Evolutionary conservation across 1,140 invertebrate genomes (phyloP), one percentile per base, ranked within the genome.

Genomic region (Papilio machaon): DNA sequence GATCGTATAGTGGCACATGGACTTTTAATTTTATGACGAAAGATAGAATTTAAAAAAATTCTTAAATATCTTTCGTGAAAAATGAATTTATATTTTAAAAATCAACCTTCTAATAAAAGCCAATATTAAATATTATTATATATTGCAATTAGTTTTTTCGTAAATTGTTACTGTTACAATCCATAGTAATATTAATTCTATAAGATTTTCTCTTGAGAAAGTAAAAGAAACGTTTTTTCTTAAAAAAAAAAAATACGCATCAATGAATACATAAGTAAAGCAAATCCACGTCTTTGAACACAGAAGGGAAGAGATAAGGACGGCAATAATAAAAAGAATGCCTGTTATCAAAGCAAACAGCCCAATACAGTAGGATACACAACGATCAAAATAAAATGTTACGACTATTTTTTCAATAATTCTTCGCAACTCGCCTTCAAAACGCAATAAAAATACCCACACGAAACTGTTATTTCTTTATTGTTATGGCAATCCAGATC

Each of bases 391-490:
- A 79, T 79, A 79, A 79, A 79, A 79, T 23, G 77, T 23, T 64
- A 79, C 77, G 77, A 79, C 58, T 79, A 47, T 79, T 79, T 79
- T 79, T 79, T 79, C 77, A 79, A 79, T 79, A 79, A 79, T 79
- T 64, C 77, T 79, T 64, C 58, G 77, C 58, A 64, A 64, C 35
- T 64, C 54, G 77, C 77, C 77, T 79, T 79, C 77, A 82, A 70
- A 88, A 73, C 73, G 80, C 79, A 87, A 88, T 90, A 90, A 89
- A 91, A 80, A 83, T 82, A 80, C 82, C 83, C 80, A 81, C 80
- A 84, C 82, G 80, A 85, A 85, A 87, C 75, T 85, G 85, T 87
- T 90, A 89, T 89, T 88, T 83, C 85, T 91, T 91, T 91, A 91
- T 91, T 88, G 89, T 87, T 90, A 89, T 86, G 52, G 79, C 86